A percentile compares a stretch with the other conserved stretches of the same genome.
Conservation (phyloP, 2,797 vertebrate species). For the Acanthopagrus latus region DNA sequence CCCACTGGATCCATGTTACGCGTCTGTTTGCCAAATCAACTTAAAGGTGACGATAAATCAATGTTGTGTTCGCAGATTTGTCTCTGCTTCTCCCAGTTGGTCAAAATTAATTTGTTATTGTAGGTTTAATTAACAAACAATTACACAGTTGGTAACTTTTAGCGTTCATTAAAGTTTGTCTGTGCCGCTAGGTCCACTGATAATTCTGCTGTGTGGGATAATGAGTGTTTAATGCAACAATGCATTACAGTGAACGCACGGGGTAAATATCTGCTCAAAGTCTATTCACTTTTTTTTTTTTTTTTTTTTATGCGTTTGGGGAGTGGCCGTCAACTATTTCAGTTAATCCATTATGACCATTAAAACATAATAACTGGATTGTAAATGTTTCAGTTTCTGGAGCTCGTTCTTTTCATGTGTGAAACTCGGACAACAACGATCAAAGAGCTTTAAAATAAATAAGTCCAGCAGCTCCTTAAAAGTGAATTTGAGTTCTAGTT, state of each 20-base stretch:
- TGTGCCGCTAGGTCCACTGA: slow-evolving; percentile 9
- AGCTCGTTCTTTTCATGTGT: slow-evolving; percentile 20
- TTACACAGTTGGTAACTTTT: slow-evolving; percentile 12
- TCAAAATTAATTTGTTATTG: neutral
- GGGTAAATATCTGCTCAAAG: neutral
- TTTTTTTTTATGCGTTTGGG: slow-evolving; percentile 10
- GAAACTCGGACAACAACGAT: slow-evolving; percentile 7
- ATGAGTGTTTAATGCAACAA: slow-evolving; percentile 30
- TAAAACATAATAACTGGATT: slow-evolving; percentile 19
- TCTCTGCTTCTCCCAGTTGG: neutral
- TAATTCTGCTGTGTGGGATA: slow-evolving; percentile 1
- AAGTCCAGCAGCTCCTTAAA: slow-evolving; percentile 35
- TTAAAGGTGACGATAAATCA: neutral
- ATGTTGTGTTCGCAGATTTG: neutral
- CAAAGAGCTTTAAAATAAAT: slow-evolving; percentile 33
- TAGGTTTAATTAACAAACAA: neutral
- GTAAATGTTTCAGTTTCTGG: slow-evolving; percentile 27
- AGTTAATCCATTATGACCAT: slow-evolving; percentile 16
- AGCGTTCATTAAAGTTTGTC: slow-evolving; percentile 11
- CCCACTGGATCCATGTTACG: too few relatives aligned
- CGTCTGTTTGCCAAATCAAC: neutral
- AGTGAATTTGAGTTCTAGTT: slow-evolving; percentile 42
- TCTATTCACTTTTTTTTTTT: slow-evolving; percentile 13
- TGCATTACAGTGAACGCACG: neutral
- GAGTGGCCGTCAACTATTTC: slow-evolving; percentile 14